phyloP scores from a whole-genome alignment of 2,113 vertebrate species.

The Marmota monax region DNA sequence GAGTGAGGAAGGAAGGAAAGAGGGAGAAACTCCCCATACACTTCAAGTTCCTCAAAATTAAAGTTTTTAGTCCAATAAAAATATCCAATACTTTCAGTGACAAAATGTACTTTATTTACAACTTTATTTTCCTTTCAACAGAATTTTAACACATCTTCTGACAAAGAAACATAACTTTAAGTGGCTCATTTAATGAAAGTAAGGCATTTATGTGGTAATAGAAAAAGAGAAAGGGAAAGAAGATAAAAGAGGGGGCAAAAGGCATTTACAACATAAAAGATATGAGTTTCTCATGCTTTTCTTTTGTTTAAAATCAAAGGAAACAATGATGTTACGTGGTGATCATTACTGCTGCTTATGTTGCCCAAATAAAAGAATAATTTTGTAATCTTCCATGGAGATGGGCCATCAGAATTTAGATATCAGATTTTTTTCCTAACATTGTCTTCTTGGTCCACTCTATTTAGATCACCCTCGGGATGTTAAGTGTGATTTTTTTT shows the following conservation, averaged over 20 bases:
- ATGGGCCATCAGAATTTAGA: background rate
- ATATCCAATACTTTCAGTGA: background rate
- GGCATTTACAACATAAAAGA: background rate
- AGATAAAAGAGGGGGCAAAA: background rate
- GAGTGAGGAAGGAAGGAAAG: background rate
- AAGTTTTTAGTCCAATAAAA: background rate
- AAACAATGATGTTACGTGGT: background rate
- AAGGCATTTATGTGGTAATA: background rate
- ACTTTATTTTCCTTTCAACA: constrained; percentile 9
- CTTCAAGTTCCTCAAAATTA: background rate
- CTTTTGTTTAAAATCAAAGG: background rate
- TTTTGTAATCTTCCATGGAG: background rate
- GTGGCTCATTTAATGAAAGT: background rate
- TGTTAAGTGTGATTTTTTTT: background rate
- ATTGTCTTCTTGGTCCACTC: background rate
- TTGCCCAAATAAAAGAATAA: background rate
- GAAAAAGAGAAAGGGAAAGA: constrained; percentile 6
- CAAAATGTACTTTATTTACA: background rate
- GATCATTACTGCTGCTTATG: background rate
- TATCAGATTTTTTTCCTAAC: background rate
- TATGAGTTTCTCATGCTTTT: background rate
- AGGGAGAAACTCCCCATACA: background rate
- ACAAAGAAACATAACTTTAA: constrained; percentile 29
- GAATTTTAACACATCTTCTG: constrained; percentile 11
- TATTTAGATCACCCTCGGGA: background rate